Evolutionary conservation across 1,140 invertebrate genomes (phyloP).

Genomic region (Calliphora vicina): DNA sequence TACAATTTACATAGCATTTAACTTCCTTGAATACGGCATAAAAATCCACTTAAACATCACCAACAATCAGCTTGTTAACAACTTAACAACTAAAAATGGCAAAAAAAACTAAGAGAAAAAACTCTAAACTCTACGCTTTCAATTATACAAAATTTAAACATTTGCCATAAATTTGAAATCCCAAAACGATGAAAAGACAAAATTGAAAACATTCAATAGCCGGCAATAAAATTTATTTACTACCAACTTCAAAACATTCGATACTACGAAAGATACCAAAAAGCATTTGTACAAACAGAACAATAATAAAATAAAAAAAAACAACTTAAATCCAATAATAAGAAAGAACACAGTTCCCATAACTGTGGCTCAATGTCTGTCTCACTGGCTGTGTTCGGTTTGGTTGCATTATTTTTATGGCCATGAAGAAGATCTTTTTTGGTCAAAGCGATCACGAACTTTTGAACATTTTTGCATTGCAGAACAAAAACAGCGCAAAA

Average conservation of each 20-base stretch:
- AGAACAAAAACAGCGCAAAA: neutral
- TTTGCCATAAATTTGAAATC: conserved; percentile 1
- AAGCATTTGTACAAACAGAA: too few species aligned
- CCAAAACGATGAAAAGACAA: neutral
- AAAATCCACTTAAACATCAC: neutral
- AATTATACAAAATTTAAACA: neutral
- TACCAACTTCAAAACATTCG: neutral
- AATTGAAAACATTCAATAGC: neutral
- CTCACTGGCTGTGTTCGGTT: neutral
- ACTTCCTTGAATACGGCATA: neutral
- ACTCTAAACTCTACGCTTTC: neutral
- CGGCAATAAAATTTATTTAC: neutral
- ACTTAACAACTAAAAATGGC: neutral
- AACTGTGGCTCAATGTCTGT: neutral
- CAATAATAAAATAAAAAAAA: too few species aligned
- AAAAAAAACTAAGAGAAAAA: neutral
- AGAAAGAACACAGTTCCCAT: neutral
- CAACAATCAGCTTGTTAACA: neutral
- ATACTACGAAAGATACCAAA: neutral
- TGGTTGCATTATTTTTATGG: neutral
- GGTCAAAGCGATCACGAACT: neutral
- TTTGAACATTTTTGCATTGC: neutral
- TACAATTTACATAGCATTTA: neutral
- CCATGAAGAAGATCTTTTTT: neutral
- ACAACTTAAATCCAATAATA: neutral